Percentiles rank a stretch among this genome's conserved stretches.
These are phyloP conservation scores for Melanocharis versteri DNA, from an alignment of 2,113 vertebrate species.

Conservation along the genomic window DNA sequence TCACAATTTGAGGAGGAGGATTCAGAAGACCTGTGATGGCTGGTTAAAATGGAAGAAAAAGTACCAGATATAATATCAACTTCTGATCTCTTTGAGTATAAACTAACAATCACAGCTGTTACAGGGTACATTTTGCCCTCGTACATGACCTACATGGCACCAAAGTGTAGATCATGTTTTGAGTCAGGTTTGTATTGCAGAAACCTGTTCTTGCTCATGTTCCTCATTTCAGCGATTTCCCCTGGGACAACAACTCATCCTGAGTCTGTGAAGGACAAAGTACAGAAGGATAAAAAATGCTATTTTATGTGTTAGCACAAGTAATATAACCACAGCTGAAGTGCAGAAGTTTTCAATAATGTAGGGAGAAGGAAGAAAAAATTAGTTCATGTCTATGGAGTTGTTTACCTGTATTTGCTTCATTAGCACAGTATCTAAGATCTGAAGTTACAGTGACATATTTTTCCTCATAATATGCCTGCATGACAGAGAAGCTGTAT, in stretches of 20 bases:
- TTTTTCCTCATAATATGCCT: not conserved
- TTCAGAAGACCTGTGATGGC: not conserved
- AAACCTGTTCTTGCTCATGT: not conserved
- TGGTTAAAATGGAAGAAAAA: not conserved
- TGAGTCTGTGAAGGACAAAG: not conserved
- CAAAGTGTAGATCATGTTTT: not conserved
- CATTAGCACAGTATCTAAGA: not conserved
- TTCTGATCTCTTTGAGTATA: not conserved
- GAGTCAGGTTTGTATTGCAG: not conserved
- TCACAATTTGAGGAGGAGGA: not conserved
- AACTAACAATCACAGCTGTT: not conserved
- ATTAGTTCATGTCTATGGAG: not conserved
- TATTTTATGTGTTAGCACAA: not conserved
- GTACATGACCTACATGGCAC: not conserved
- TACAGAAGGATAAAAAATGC: not conserved
- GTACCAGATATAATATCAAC: not conserved
- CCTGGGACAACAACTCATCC: not conserved
- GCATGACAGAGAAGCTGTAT: not conserved
- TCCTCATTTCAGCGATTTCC: not conserved
- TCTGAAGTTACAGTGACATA: not conserved
- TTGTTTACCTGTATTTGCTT: not conserved
- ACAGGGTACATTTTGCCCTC: not conserved
- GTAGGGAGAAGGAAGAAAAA: not conserved
- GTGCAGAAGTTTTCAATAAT: not conserved
- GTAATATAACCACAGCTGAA: not conserved